Base-by-base conservation (phyloP, 1,140 invertebrate genomes). In the Amyelois transitella region DNA sequence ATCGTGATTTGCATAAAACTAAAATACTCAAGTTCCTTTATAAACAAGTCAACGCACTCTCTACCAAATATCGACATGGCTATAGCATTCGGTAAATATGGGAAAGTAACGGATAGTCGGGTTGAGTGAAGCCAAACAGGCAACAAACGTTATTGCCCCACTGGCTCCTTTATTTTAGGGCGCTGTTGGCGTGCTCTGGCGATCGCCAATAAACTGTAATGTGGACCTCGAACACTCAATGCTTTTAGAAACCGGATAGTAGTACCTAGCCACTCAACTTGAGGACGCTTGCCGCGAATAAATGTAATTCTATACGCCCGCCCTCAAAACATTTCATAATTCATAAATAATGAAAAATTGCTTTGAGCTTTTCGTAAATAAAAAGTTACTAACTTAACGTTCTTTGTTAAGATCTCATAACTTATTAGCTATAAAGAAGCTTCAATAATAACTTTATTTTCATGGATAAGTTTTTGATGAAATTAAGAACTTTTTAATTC, bases 1-100 rank as follows among this genome's bases (percentile, higher is more conserved):
- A 76, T 62, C 72, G 62, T 86, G 75, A 86, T 86, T 82, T 81
- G 80, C 82, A 77, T 81, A 74, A 82, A 83, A 83, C 73, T 81
- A 77, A 77, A 80, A 81, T 77, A 70, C 65, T 69, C 57, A 68
- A 77, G 69, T 72, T 75, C 43, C n/a, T 38, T 14, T 4, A 32
- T 12, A 38, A 38, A 38, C 32, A 38, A 38, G 8, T 38, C n/a
- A 38, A 14, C 32, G 3, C 25, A 38, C n/a, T 14, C 12, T 38
- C n/a, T 38, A 38, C 32, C 17, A 12, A 38, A 14, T 14, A 38
- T 10, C 25, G 25, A 8, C 7, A 1, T 14, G 12, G 32, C 32
- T 38, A 38, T 38, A 38, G 32, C 32, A 38, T 38, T 38, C n/a
- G 8, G 32, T 38, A 38, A 38, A 38, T 38, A 38, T 38, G 32